Evolutionary conservation across 2,113 vertebrate species (phyloP).

Genomic region (Xiphias gladius): DNA sequence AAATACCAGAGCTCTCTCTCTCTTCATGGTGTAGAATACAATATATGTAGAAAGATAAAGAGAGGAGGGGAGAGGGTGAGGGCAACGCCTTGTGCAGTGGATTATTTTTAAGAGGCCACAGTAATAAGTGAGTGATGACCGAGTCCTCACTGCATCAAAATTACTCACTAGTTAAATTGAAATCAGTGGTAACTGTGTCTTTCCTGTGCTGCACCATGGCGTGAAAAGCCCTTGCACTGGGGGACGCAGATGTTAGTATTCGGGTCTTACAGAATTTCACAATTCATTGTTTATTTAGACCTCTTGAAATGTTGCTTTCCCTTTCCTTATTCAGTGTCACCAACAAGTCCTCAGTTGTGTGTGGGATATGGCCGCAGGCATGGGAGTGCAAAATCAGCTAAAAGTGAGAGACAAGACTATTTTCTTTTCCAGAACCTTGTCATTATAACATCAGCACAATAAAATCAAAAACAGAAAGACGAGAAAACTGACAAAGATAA

Average conservation of each 20-base stretch:
- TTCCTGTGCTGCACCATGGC: not conserved
- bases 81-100: not conserved
- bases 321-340: conserved; percentile 5
- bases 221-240: not conserved
- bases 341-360: not conserved
- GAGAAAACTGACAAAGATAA: not conserved
- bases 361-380: not conserved
- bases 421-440: not conserved
- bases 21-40: conserved; percentile 34
- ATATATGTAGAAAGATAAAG: conserved; percentile 19
- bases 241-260: not conserved
- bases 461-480: not conserved
- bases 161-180: not conserved
- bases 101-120: not conserved
- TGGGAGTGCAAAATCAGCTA: not conserved
- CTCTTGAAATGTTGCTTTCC: conserved; percentile 6
- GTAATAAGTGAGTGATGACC: not conserved
- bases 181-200: not conserved
- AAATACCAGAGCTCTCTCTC: conserved; percentile 64
- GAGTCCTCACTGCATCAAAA: not conserved
- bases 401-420: conserved; percentile 1
- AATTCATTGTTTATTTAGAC: not conserved
- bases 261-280: not conserved
- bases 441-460: conserved; percentile 1
- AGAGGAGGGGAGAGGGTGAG: not conserved